A percentile compares a stretch with the other conserved stretches of the same genome.
Evolutionary conservation across 2,797 vertebrate species (phyloP).

Genomic region (Gila robusta): DNA sequence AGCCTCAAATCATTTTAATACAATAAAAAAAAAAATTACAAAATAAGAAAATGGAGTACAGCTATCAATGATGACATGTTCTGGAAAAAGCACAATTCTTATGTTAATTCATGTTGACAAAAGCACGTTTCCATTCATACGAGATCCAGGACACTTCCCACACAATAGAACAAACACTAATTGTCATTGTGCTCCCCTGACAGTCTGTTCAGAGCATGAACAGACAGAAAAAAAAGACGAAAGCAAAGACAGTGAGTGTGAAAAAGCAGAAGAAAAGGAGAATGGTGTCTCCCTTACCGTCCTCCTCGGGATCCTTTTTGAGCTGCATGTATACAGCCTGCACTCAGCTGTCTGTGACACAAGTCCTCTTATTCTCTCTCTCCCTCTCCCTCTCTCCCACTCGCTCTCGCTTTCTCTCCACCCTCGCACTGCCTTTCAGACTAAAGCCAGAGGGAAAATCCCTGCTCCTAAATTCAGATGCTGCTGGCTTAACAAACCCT

Average conservation of each 20-base stretch:
- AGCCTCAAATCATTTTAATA: neutral
- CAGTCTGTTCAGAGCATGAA: constrained; percentile 36
- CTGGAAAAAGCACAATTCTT: neutral
- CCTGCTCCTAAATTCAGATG: constrained; percentile 77
- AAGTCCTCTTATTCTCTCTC: constrained; percentile 60
- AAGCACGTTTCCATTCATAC: neutral
- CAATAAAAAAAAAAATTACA: neutral
- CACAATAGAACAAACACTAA: constrained; percentile 56
- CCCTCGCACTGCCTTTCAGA: constrained; percentile 68
- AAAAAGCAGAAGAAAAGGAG: constrained; percentile 22
- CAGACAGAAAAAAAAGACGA: constrained; percentile 15
- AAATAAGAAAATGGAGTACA: neutral
- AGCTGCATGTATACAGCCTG: constrained; percentile 71
- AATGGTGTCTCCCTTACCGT: constrained; percentile 67
- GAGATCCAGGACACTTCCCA: constrained; percentile 20
- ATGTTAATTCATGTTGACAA: constrained; percentile 16
- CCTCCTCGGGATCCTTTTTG: constrained; percentile 67
- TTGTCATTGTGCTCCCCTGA: constrained; percentile 44
- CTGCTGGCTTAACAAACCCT: constrained; percentile 73
- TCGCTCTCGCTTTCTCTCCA: constrained; percentile 62
- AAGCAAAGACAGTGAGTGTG: constrained; percentile 6
- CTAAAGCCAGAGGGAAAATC: constrained; percentile 73
- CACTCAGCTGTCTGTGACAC: constrained; percentile 73
- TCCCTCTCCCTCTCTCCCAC: constrained; percentile 58
- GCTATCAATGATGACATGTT: neutral